These are phyloP conservation scores for Trichonephila clavata DNA, from an alignment of 1,140 invertebrate species.

Conservation along the genomic window DNA sequence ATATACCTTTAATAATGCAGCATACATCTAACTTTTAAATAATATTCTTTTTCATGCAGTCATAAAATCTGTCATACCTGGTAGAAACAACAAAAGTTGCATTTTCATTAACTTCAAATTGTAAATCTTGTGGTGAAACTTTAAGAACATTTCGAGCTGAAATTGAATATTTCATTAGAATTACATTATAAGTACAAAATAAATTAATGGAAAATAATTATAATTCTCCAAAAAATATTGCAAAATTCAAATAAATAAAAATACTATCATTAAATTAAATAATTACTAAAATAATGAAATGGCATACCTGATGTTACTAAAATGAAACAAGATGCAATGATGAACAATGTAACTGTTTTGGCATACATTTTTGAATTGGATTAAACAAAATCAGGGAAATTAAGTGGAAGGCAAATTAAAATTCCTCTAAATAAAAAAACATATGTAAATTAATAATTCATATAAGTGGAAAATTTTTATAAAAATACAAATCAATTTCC, in stretches of 20 bases:
- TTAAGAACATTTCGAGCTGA: neutral
- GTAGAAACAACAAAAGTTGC: slow-evolving; percentile 4
- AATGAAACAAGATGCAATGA: neutral
- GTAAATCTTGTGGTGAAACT: slow-evolving; percentile 48
- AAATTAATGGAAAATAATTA: neutral
- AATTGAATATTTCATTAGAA: neutral
- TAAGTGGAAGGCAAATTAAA: neutral
- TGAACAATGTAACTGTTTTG: neutral
- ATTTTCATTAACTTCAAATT: slow-evolving; percentile 52
- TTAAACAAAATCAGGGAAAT: neutral
- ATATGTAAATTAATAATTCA: no score
- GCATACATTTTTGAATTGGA: neutral
- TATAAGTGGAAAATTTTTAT: no score
- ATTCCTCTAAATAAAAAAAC: no score
- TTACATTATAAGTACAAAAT: neutral
- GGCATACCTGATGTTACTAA: neutral
- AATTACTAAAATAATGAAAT: neutral
- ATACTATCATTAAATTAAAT: neutral
- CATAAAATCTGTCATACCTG: neutral
- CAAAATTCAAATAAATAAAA: no score
- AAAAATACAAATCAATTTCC: no score
- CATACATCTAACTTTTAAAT: no score
- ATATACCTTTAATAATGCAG: no score
- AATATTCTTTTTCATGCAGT: neutral
- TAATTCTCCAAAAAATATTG: neutral